phyloP scores from a whole-genome alignment of 2,113 vertebrate species.

The Cheirogaleus medius region DNA sequence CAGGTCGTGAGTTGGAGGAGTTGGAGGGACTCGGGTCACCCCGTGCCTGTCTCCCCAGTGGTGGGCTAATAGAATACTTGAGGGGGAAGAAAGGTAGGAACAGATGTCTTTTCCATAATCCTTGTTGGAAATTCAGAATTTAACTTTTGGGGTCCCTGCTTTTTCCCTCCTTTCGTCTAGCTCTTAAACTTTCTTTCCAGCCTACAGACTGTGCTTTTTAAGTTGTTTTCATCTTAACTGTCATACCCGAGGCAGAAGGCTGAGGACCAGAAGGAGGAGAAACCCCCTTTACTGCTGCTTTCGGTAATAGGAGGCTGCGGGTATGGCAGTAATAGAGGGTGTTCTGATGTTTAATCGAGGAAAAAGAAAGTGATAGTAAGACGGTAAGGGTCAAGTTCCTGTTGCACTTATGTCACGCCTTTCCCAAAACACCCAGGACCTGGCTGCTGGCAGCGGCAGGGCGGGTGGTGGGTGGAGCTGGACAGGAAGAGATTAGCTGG shows the following conservation, averaged over 20 bases:
- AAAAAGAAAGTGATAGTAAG: no score
- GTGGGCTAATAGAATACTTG: background rate
- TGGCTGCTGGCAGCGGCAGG: background rate
- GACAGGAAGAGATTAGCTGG: background rate
- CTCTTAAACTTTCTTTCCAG: background rate
- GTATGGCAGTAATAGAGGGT: background rate
- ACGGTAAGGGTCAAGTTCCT: background rate
- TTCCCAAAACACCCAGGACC: background rate
- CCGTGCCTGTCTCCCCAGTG: background rate
- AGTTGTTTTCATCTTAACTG: background rate
- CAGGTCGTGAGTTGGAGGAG: background rate
- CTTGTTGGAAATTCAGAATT: background rate
- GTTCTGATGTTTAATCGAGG: background rate
- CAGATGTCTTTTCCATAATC: background rate
- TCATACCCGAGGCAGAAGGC: background rate
- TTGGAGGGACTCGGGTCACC: background rate
- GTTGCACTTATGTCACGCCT: background rate
- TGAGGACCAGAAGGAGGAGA: no score
- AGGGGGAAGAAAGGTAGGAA: background rate
- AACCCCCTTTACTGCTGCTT: no score
- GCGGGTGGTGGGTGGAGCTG: background rate
- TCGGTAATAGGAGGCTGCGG: no score
- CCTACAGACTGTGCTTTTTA: background rate
- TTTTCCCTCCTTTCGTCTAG: background rate
- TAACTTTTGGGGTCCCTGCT: background rate